Evolutionary conservation across 1,140 invertebrate genomes (phyloP), one percentile per base, ranked within the genome.

Genomic region (Littorina saxatilis): DNA sequence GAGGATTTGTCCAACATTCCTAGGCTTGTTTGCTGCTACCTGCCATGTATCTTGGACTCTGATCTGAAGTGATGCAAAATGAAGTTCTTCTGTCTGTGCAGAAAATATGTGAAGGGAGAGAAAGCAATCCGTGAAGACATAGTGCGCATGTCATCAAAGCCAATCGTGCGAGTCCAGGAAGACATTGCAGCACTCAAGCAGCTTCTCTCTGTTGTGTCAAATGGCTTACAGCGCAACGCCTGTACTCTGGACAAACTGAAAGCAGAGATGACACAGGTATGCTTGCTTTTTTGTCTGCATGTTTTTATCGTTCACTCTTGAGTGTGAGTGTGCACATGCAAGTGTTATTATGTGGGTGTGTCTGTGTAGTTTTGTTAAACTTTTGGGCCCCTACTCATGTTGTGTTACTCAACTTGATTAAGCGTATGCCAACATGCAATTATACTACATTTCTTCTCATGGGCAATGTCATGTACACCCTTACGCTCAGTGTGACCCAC

Each of bases 101-200:
- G 97, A 87, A 95, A 95, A 78, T 95, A 95, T 92, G 95, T 97
- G 0, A 97, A 97, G 93, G 94, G 95, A 76, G 96, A 97, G 89
- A 98, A 97, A 91, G 93, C 93, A 0, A 92, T 96, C 13, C 95
- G 96, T 84, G 97, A 97, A 0, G 96, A 97, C 85, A 95, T 97
- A 75, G 95, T 96, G 78, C 93, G 96, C 73, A 94, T 95, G 55
- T 95, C 95, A 3, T 94, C 94, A 20, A 95, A 95, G 87, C 94
- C 95, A 1, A 91, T 96, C 82, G 93, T 94, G 81, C 95, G 95
- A 88, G 92, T 94, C 2, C 91, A 93, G 55, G 94, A 95, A 86
- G 95, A 96, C 79, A 94, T 94, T 1, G 92, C 92, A 1, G 94
- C 95, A 32, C 89, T 96, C 7, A 94, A 94, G 91, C 95, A 95